Evolutionary conservation across 23 tunicate species (phyloP).

Genomic region (Phallusia fumigata): DNA sequence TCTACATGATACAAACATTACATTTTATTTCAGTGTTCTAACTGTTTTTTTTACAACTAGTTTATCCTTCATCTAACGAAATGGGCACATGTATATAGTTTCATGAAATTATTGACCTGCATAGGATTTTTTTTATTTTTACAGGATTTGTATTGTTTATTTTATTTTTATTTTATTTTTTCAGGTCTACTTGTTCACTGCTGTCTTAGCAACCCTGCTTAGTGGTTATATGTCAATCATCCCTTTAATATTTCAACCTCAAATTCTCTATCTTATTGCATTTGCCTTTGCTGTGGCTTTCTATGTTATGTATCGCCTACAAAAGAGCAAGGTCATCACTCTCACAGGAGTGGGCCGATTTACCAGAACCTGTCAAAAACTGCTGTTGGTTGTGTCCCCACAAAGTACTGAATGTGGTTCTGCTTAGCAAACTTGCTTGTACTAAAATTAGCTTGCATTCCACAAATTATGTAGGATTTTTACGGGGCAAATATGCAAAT

Average conservation of each 20-base stretch:
- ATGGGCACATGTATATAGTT: no score
- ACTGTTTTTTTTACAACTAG: no score
- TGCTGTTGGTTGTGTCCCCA: slow-evolving; percentile 45
- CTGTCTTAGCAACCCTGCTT: slow-evolving; percentile 41
- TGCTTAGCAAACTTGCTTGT: neutral
- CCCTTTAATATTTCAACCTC: slow-evolving; percentile 65
- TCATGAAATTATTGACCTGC: no score
- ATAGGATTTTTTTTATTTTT: no score
- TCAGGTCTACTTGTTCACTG: slow-evolving; percentile 78
- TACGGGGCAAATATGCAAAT: no score
- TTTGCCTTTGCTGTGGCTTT: slow-evolving; percentile 38
- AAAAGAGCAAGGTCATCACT: slow-evolving; percentile 18
- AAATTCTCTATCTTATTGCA: slow-evolving; percentile 51
- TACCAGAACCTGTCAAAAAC: slow-evolving; percentile 42
- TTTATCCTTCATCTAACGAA: no score
- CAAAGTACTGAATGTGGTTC: neutral
- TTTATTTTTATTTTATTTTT: slow-evolving; percentile 15
- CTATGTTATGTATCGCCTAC: slow-evolving; percentile 30
- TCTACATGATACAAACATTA: no score
- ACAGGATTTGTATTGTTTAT: no score
- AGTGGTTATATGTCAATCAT: slow-evolving; percentile 45
- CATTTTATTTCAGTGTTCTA: no score
- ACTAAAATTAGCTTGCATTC: no score
- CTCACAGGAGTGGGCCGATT: slow-evolving; percentile 64
- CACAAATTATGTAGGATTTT: no score